Evolutionary conservation across 2,113 vertebrate species (phyloP), one percentile per base, ranked within the genome.

Genomic region (Sardina pilchardus): DNA sequence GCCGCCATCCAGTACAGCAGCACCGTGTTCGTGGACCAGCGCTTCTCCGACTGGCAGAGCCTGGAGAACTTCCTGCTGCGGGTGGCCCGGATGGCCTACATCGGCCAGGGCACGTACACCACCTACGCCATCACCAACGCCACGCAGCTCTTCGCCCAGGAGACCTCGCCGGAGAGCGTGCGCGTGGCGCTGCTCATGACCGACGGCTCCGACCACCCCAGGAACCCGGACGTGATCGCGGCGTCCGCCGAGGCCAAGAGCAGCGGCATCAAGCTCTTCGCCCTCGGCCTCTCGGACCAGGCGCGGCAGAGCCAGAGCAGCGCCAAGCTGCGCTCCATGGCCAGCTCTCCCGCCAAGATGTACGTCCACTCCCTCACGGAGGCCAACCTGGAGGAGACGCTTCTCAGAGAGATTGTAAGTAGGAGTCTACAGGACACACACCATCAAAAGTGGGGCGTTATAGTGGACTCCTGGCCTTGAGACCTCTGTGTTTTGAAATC

Each of bases 1-100:
- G 97, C 96, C 3, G 91, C 94, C 0, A 94, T 99, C 30, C 97
- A 97, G 89, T 98, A 96, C 92, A 98, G 97, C 93, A 98, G 96
- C 92, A 93, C 94, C 0, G 96, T 97, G 47, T 94, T 90, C n/a
- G 89, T 96, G 3, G 94, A 96, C 78, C 94, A 95, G 56, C 83
- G 92, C 0, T 97, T 99, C 90, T 90, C 88, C 17, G 91, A 91
- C 85, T 99, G 97, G 97, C 95, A 87, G 87, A 94, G 94, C 50
- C 81, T 96, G 48, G 93, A 95, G n/a, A 90, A 90, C 0, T 99
- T 98, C 94, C 95, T 96, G 85, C 84, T 90, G 9, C 88, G 47
- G 24, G 90, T 96, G n/a, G 88, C 5, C 56, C 85, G 87, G 84
- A 93, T 97, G 95, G 89, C 44, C 88, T 95, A 96, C 90, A 97